Conservation (phyloP, 2,797 vertebrate genomes). For the Loriculus beryllinus region DNA sequence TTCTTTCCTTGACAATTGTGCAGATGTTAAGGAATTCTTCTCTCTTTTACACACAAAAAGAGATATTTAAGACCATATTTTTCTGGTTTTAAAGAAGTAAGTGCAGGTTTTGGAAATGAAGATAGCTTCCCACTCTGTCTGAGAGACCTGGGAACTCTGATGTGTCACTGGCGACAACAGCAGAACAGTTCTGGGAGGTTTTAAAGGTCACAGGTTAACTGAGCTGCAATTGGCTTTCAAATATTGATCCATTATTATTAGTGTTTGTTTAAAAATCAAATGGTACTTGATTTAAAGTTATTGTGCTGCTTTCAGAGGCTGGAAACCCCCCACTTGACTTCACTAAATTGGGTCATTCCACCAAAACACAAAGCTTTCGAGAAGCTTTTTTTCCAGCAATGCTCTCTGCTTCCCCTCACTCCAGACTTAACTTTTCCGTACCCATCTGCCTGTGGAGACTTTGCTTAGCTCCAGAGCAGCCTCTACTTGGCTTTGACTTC, state of each 20-base stretch:
- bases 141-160: background rate
- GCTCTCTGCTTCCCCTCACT: background rate
- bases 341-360: background rate
- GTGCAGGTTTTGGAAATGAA: background rate
- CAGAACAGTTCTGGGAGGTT: background rate
- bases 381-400: background rate
- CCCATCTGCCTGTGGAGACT: background rate
- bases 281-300: conserved; percentile 1
- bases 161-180: background rate
- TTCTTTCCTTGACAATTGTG: background rate
- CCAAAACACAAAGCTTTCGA: background rate
- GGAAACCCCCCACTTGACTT: background rate
- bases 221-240: conserved; percentile 46
- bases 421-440: background rate
- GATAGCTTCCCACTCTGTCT: background rate
- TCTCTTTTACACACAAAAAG: background rate
- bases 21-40: background rate
- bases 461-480: background rate
- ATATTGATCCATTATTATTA: conserved; percentile 26
- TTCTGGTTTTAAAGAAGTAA: background rate
- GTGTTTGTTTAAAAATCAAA: conserved; percentile 42
- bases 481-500: background rate
- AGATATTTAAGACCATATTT: background rate
- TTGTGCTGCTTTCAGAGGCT: background rate
- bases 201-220: conserved; percentile 36